A percentile compares a stretch with the other conserved stretches of the same genome.
These are phyloP conservation scores for Eupristina koningsbergeri DNA, from an alignment of 1,140 invertebrate genomes.

Conservation along the genomic window DNA sequence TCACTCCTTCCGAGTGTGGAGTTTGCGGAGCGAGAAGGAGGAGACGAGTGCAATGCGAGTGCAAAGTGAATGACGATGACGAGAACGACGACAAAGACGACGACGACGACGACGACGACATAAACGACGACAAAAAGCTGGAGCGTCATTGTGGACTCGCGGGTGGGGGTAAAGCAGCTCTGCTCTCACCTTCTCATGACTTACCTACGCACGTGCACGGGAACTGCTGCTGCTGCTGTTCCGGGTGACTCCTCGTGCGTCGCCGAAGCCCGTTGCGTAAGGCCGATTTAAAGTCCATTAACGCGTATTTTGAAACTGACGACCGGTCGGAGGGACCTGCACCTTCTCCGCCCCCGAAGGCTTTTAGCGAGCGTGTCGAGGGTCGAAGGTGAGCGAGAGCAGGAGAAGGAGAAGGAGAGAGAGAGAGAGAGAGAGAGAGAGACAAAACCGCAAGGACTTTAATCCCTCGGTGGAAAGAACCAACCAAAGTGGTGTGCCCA, in stretches of 20 bases:
- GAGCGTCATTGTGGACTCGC: background rate
- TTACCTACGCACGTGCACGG: conserved; percentile 6
- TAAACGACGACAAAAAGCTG: background rate
- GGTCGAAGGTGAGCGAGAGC: background rate
- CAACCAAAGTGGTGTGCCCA: background rate
- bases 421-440: conserved; percentile 4
- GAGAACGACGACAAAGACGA: background rate
- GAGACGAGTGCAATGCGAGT: no score
- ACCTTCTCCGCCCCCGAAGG: background rate
- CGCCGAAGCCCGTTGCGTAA: conserved; percentile 26
- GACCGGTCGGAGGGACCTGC: background rate
- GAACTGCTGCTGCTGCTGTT: no score
- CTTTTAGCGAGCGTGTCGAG: no score
- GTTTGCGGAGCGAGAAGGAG: no score
- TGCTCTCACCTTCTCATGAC: background rate
- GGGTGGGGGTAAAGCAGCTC: no score
- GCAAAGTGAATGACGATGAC: background rate
- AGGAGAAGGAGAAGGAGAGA: background rate
- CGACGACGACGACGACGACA: conserved; percentile 8
- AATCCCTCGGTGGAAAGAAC: background rate
- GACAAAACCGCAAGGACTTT: background rate
- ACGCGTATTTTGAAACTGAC: background rate
- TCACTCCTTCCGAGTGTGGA: background rate
- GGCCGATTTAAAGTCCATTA: conserved; percentile 49
- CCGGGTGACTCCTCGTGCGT: conserved; percentile 10